Percentiles rank a stretch among this genome's conserved stretches.
phyloP scores from a whole-genome alignment of 1,140 invertebrate species.

The Macrobrachium rosenbergii region DNA sequence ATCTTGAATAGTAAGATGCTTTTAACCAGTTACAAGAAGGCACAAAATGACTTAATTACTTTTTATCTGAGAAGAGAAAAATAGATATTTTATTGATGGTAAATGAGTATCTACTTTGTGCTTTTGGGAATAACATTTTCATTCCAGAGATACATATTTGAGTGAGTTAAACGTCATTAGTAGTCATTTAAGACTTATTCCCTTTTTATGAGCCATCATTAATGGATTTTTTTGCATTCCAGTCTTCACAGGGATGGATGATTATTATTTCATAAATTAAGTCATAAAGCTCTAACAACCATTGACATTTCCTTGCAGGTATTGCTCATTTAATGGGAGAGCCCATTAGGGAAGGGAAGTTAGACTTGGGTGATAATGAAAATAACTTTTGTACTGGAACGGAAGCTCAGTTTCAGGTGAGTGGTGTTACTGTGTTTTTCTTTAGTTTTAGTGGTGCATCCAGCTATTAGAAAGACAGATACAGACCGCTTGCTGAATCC shows the following conservation, averaged over 20 bases:
- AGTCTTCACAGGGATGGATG: too few species aligned
- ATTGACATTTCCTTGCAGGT: neutral
- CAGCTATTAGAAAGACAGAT: too few species aligned
- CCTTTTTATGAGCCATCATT: too few species aligned
- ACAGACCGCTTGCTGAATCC: too few species aligned
- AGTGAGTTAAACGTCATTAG: too few species aligned
- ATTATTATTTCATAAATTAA: neutral
- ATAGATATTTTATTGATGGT: too few species aligned
- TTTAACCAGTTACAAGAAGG: neutral
- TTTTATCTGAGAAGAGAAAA: neutral
- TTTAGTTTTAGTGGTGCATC: neutral
- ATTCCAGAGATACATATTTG: too few species aligned
- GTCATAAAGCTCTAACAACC: neutral
- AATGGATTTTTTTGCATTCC: too few species aligned
- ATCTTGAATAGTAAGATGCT: neutral
- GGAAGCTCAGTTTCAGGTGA: constrained; percentile 37
- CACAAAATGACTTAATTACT: neutral
- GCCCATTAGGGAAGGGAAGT: constrained; percentile 35
- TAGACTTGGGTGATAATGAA: constrained; percentile 33
- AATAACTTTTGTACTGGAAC: constrained; percentile 46
- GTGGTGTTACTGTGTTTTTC: neutral
- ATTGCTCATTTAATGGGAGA: constrained; percentile 49
- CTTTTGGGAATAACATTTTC: too few species aligned
- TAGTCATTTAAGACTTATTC: too few species aligned
- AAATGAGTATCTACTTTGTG: too few species aligned